A percentile compares a stretch with the other conserved stretches of the same genome.
These are phyloP conservation scores for Gobiocypris rarus DNA, from an alignment of 2,113 vertebrate genomes.

Conservation along the genomic window DNA sequence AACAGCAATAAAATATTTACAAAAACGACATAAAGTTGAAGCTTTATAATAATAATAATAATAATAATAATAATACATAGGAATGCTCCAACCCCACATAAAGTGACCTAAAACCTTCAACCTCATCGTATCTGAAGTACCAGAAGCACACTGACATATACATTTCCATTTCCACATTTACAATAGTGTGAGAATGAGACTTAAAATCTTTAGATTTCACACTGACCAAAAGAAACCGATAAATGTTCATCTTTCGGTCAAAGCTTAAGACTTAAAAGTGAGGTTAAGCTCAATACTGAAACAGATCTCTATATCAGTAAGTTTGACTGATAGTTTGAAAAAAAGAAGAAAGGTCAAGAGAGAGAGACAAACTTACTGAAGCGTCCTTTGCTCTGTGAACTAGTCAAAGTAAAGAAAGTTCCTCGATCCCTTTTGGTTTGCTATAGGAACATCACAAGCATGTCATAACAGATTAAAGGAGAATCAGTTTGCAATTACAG, in stretches of 20 bases:
- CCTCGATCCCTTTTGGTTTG: background rate
- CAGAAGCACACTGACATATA: background rate
- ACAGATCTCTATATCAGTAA: background rate
- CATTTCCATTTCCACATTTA: background rate
- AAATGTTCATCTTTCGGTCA: background rate
- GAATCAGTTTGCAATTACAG: slow-evolving; percentile 10
- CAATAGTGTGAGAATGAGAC: background rate
- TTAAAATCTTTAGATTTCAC: slow-evolving; percentile 29
- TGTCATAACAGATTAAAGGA: slow-evolving; percentile 11
- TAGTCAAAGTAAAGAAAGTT: background rate
- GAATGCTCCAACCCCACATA: background rate
- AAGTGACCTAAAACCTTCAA: background rate
- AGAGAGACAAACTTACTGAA: background rate
- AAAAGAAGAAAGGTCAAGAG: too few relatives aligned
- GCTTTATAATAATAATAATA: too few relatives aligned
- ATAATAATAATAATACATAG: too few relatives aligned
- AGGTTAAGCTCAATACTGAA: background rate
- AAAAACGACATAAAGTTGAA: background rate
- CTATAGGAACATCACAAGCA: background rate
- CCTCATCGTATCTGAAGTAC: background rate
- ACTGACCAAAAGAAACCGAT: background rate
- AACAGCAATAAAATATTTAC: background rate
- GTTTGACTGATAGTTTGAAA: background rate
- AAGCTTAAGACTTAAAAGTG: slow-evolving; percentile 3
- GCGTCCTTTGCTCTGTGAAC: background rate